phyloP scores from a whole-genome alignment of 2,113 vertebrate species.

The Motacilla alba region DNA sequence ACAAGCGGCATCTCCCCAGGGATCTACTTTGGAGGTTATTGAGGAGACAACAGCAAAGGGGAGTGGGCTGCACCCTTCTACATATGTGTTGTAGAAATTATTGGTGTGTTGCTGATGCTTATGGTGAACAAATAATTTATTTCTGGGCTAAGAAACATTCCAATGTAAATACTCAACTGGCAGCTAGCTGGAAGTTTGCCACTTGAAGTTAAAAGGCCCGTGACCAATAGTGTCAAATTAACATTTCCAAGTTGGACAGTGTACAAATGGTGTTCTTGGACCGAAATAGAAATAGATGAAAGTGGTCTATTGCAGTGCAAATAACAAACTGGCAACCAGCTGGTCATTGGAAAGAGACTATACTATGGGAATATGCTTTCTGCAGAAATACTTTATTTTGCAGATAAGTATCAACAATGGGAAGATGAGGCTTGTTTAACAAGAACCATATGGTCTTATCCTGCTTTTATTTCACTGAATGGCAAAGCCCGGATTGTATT shows the following conservation, averaged over 20 bases:
- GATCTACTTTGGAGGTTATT: constrained; percentile 25
- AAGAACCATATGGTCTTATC: constrained; percentile 57
- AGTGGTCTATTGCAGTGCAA: constrained; percentile 60
- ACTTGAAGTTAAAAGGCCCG: constrained; percentile 62
- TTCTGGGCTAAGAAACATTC: constrained; percentile 64
- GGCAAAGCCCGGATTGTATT: background rate
- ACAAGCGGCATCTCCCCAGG: constrained; percentile 13
- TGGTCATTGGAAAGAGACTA: constrained; percentile 61
- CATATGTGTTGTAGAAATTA: constrained; percentile 16
- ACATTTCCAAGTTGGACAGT: constrained; percentile 71
- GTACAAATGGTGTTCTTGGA: constrained; percentile 74
- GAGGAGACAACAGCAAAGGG: constrained; percentile 22
- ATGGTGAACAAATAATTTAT: constrained; percentile 48
- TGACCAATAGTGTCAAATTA: constrained; percentile 68
- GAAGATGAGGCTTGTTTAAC: constrained; percentile 60
- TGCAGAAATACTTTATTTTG: constrained; percentile 65
- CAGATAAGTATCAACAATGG: constrained; percentile 68
- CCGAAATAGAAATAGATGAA: constrained; percentile 65
- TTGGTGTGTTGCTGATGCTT: background rate
- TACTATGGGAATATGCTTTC: constrained; percentile 64
- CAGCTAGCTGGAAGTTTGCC: constrained; percentile 68
- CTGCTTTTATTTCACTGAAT: constrained; percentile 11
- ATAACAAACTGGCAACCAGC: constrained; percentile 68
- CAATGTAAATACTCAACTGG: constrained; percentile 66
- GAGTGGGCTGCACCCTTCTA: background rate